A percentile compares a stretch with the other conserved stretches of the same genome.
Evolutionary conservation across 2,113 vertebrate species (phyloP).

Genomic region (Phalacrocorax pelagicus): DNA sequence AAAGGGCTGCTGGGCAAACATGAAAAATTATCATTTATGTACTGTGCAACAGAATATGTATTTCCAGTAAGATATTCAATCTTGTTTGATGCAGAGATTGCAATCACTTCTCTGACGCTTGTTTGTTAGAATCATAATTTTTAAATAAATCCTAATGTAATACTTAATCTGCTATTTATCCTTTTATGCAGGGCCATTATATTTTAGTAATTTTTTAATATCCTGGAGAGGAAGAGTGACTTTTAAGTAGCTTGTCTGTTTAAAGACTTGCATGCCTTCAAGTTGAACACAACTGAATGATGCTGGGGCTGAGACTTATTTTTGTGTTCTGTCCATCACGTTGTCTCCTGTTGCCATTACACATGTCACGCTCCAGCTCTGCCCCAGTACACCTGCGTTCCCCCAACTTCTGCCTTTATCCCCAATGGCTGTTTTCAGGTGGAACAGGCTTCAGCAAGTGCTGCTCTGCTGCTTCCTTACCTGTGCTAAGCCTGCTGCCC

Average conservation of each 20-base stretch:
- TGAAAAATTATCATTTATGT: not conserved
- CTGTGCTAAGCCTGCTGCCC: not conserved
- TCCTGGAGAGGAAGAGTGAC: not conserved
- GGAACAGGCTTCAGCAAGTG: not conserved
- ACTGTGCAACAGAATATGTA: not conserved
- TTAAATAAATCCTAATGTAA: not conserved
- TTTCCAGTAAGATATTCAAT: not conserved
- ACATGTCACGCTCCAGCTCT: not conserved
- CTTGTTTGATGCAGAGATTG: not conserved
- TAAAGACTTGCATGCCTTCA: not conserved
- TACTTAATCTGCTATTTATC: not conserved
- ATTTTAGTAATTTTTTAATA: not conserved
- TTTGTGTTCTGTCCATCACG: accelerated
- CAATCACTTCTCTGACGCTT: not conserved
- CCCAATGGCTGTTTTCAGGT: accelerated
- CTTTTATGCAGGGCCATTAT: not conserved
- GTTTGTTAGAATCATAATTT: not conserved
- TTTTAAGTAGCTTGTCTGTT: not conserved
- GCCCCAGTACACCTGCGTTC: accelerated
- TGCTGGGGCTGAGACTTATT: not conserved
- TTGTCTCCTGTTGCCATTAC: not conserved
- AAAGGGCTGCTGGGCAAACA: not conserved
- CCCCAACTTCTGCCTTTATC: accelerated
- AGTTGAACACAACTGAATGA: not conserved
- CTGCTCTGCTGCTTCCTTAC: not conserved